These are phyloP conservation scores for Napeogenes inachia DNA, from an alignment of 2,888 invertebrate genomes.

Conservation along the genomic window DNA sequence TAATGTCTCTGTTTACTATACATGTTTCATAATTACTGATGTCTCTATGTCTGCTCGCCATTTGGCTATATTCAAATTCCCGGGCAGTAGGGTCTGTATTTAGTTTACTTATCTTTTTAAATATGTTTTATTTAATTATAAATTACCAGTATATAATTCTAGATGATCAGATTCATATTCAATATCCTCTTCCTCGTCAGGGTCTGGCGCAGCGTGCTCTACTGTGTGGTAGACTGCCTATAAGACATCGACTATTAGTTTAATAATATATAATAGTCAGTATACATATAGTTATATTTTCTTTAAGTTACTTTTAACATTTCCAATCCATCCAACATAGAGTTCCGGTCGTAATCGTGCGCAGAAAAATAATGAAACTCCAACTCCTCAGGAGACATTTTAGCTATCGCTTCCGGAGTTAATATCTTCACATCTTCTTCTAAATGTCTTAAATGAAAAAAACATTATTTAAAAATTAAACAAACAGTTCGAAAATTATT, in stretches of 20 bases:
- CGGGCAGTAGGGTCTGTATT: no score
- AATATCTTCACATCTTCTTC: slow-evolving; percentile 85
- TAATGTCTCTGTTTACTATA: no score
- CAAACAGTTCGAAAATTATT: no score
- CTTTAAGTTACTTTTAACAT: slow-evolving; percentile 78
- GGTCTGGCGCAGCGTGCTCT: slow-evolving; percentile 74
- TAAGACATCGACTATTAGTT: slow-evolving; percentile 4
- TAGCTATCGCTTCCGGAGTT: slow-evolving; percentile 79
- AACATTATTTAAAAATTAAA: background rate
- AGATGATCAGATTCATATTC: slow-evolving; percentile 59
- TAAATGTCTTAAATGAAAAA: slow-evolving; percentile 79
- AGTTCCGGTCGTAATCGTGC: slow-evolving; percentile 94
- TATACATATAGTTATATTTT: background rate
- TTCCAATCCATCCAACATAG: slow-evolving; percentile 92
- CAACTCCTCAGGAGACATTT: slow-evolving; percentile 89
- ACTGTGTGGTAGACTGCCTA: slow-evolving; percentile 86
- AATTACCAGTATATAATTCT: slow-evolving; percentile 55
- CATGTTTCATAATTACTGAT: no score
- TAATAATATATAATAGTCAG: background rate
- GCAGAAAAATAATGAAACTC: slow-evolving; percentile 91
- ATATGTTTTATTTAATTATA: no score
- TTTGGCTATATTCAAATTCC: no score
- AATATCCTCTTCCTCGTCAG: slow-evolving; percentile 57
- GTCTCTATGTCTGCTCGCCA: no score
- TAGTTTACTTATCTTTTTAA: no score